Percentiles rank a stretch among this genome's conserved stretches.
These are phyloP conservation scores for Gorsachius goisagi DNA, from an alignment of 2,113 vertebrate genomes.

Conservation along the genomic window DNA sequence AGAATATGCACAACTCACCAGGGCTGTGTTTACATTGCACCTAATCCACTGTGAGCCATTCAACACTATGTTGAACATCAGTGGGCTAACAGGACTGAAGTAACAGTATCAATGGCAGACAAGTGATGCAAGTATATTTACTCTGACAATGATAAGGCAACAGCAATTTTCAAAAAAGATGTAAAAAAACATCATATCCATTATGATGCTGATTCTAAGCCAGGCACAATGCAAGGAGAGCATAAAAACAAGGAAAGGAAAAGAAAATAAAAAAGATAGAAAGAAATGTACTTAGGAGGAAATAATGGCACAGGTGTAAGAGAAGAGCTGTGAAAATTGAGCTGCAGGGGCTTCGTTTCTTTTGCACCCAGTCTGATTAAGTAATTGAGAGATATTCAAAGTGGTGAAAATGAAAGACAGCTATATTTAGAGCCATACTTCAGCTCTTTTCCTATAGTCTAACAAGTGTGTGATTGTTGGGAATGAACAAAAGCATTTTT, in stretches of 20 bases:
- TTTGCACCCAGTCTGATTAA: constrained; percentile 6
- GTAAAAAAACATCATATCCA: not conserved
- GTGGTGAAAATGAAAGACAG: constrained; percentile 40
- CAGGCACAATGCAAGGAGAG: not conserved
- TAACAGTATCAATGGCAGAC: not conserved
- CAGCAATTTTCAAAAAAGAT: not conserved
- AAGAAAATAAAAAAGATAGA: not conserved
- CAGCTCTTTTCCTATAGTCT: constrained; percentile 42
- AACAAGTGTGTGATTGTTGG: not conserved
- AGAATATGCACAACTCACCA: fast-evolving
- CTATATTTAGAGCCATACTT: constrained; percentile 28
- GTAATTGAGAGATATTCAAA: constrained; percentile 12
- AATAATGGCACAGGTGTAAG: not conserved
- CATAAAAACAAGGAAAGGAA: not conserved
- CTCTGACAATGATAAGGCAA: not conserved
- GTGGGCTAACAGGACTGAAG: not conserved
- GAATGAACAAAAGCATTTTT: not conserved
- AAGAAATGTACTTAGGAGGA: not conserved
- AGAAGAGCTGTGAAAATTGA: not conserved
- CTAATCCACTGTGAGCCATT: not conserved
- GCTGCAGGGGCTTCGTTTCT: not conserved
- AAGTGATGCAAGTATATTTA: not conserved
- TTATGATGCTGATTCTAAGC: not conserved
- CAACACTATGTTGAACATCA: not conserved
- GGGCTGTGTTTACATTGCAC: not conserved